phyloP scores from a whole-genome alignment of 1,140 invertebrate species.

The Monochamus saltuarius region DNA sequence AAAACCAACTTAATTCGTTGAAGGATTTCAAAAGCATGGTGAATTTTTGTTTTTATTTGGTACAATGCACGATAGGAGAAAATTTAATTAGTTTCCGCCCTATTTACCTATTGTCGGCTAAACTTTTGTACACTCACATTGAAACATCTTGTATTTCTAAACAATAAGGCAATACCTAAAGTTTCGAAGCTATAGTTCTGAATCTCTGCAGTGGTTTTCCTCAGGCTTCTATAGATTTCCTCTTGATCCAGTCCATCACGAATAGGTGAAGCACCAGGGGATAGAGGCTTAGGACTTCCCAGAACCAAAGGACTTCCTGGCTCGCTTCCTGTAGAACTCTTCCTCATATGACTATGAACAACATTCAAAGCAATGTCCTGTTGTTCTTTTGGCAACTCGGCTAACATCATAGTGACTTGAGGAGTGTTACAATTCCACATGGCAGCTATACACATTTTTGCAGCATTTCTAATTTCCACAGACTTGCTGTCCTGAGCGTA shows the following conservation, averaged over 20 bases:
- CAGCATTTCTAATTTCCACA: conserved; percentile 75
- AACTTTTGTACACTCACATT: no score
- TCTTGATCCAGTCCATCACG: conserved; percentile 77
- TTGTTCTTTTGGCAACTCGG: conserved; percentile 78
- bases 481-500: conserved; percentile 70
- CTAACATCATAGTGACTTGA: conserved; percentile 81
- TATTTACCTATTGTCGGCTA: no score
- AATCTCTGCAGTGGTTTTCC: conserved; percentile 91
- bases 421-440: conserved; percentile 89
- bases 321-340: conserved; percentile 60
- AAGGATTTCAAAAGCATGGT: no score
- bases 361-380: conserved; percentile 79
- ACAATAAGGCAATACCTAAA: no score
- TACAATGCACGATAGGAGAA: no score
- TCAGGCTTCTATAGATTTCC: conserved; percentile 83
- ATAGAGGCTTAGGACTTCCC: conserved; percentile 44
- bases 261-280: conserved; percentile 55
- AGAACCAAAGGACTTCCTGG: conserved; percentile 48
- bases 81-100: no score
- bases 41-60: no score
- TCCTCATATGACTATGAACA: conserved; percentile 79
- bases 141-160: no score
- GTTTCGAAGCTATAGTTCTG: conserved; percentile 80
- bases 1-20: no score
- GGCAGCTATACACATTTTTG: conserved; percentile 77